Evolutionary conservation across 1,140 invertebrate species (phyloP).

Genomic region (Pseudomyrmex cubaensis): DNA sequence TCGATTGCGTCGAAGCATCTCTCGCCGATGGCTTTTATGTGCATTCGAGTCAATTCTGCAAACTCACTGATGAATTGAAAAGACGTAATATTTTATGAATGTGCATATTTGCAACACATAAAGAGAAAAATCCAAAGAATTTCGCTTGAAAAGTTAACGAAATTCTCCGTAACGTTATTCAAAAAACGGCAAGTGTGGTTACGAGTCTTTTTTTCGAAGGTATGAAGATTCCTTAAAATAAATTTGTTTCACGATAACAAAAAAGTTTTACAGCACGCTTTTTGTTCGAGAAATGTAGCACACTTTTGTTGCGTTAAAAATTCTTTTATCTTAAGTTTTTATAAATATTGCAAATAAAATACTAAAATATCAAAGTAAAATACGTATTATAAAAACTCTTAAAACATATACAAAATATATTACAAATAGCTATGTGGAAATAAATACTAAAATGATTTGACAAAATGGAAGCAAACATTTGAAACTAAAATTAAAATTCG

Average conservation of each 20-base stretch:
- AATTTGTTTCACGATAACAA: slow-evolving; percentile 9
- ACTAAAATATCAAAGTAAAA: background rate
- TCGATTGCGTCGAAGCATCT: background rate
- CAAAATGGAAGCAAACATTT: background rate
- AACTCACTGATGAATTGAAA: background rate
- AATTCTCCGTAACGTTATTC: background rate
- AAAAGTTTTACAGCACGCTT: background rate
- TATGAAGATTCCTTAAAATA: background rate
- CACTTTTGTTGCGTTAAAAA: background rate
- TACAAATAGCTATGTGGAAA: background rate
- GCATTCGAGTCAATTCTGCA: slow-evolving; percentile 14
- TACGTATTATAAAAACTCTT: background rate
- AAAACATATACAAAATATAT: background rate
- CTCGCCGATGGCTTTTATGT: slow-evolving; percentile 12
- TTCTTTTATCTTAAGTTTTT: slow-evolving; percentile 8
- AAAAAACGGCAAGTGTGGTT: background rate
- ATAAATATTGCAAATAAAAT: background rate
- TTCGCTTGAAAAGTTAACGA: background rate
- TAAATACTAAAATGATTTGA: background rate
- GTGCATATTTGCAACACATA: background rate
- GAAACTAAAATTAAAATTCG: background rate
- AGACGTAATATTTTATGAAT: slow-evolving; percentile 1
- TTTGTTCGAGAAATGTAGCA: background rate
- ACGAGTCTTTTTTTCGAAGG: background rate
- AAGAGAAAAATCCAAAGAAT: background rate